A percentile compares a stretch with the other conserved stretches of the same genome.
These are phyloP conservation scores for Achroia grisella DNA, from an alignment of 1,140 invertebrate species.

Conservation along the genomic window DNA sequence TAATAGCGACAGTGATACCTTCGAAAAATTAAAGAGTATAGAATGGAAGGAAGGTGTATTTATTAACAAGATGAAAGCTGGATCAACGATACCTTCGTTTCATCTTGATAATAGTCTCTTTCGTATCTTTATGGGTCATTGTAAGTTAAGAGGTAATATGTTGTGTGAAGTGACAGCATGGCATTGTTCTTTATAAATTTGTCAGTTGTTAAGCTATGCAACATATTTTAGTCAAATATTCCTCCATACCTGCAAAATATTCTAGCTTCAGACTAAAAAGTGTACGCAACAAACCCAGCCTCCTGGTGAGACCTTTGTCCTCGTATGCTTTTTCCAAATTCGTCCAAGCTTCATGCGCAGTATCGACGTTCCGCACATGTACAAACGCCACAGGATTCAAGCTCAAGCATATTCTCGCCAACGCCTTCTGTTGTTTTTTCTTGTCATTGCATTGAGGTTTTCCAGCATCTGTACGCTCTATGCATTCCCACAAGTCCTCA, in stretches of 20 bases:
- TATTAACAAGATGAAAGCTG: no score
- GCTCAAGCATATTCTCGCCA: neutral
- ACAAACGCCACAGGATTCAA: constrained; percentile 3
- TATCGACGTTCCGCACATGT: constrained; percentile 8
- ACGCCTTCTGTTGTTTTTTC: constrained; percentile 5
- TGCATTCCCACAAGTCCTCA: constrained; percentile 9
- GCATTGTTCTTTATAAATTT: no score
- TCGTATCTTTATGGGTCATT: no score
- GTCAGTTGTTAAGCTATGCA: no score
- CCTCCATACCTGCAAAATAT: constrained; percentile 7
- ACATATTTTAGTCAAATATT: constrained; percentile 4
- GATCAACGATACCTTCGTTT: no score
- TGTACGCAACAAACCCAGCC: constrained; percentile 10
- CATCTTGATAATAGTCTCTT: no score
- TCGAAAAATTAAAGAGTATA: no score
- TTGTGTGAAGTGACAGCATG: no score
- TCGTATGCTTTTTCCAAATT: constrained; percentile 14
- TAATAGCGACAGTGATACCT: no score
- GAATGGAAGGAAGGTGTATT: no score
- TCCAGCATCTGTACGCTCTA: neutral
- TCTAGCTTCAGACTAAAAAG: constrained; percentile 6
- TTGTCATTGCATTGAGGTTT: no score
- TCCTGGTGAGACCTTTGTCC: constrained; percentile 11
- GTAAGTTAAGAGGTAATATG: no score
- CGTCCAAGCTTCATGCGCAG: constrained; percentile 13